Evolutionary conservation across 1,140 invertebrate genomes (phyloP), one percentile per base, ranked within the genome.

Genomic region (Drosophila nigromelanica): DNA sequence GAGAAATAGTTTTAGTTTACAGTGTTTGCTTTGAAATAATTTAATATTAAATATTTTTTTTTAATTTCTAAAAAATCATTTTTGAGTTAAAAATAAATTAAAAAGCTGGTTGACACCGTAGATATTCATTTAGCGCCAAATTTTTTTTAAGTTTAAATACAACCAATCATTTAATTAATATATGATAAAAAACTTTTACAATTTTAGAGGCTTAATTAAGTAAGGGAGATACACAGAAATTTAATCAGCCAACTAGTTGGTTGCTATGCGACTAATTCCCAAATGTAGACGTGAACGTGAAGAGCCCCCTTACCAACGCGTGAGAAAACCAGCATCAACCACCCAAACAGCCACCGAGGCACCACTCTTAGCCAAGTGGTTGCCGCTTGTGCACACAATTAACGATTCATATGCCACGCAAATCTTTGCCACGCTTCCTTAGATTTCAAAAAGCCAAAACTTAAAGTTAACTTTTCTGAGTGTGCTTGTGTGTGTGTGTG

Each of bases 321-420:
- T 18, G 8, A 69, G 39, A 39, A 18, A 37, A 24, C 5, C 15
- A 14, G 15, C 54, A 3, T 10, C 48, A 52, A 18, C 27, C 24
- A 51, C 48, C 11, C 48, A 30, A 5, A 11, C 33, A 56, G 18
- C 11, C 62, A 27, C 15, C 11, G 30, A 39, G n/a, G n/a, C 42
- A 11, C 21, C 15, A 54, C 2, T 21, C 21, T 39, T 39, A 67
- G 45, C 39, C 68, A 67, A 30, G 40, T 58, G 45, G 33, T 35
- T 35, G 33, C 7, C 33, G 33, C 33, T 35, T 35, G 33, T 35
- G 33, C 72, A 68, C 42, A 64, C 81, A 86, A 86, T 86, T 86
- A 86, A 75, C 82, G 77, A 80, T 86, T 86, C 81, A 86, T 85
- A 85, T 80, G 73, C 56, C 61, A 77, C 66, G 74, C 63, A 85